These are phyloP conservation scores for Margarornis squamiger DNA, from an alignment of 2,797 vertebrate genomes.

Conservation along the genomic window DNA sequence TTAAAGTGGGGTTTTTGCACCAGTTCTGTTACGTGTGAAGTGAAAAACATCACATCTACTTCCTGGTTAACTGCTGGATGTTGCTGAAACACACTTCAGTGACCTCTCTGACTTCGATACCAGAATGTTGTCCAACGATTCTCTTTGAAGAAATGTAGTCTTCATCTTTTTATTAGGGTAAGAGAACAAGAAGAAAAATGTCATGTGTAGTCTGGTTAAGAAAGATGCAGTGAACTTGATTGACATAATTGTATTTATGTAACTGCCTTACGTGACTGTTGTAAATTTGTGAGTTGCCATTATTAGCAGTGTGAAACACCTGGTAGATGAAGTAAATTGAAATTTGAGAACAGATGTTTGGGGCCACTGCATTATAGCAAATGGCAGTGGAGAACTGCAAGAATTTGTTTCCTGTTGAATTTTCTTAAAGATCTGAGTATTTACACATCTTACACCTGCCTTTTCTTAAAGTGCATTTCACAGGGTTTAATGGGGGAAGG, in stretches of 20 bases:
- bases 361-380: slow-evolving; percentile 43
- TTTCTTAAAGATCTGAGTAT: slow-evolving; percentile 47
- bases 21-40: slow-evolving; percentile 69
- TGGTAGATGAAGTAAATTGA: slow-evolving; percentile 54
- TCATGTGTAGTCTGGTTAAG: slow-evolving; percentile 47
- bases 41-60: slow-evolving; percentile 72
- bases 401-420: slow-evolving; percentile 33
- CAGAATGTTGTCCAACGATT: slow-evolving; percentile 50
- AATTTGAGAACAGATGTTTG: slow-evolving; percentile 55
- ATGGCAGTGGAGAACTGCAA: neutral
- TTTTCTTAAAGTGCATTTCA: slow-evolving; percentile 60
- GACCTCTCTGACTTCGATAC: slow-evolving; percentile 61
- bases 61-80: slow-evolving; percentile 60
- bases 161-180: slow-evolving; percentile 56
- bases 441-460: slow-evolving; percentile 57
- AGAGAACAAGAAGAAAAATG: slow-evolving; percentile 49
- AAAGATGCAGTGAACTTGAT: slow-evolving; percentile 62
- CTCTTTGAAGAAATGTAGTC: slow-evolving; percentile 48
- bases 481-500: neutral
- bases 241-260: slow-evolving; percentile 67
- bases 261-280: slow-evolving; percentile 68
- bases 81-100: slow-evolving; percentile 59
- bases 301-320: slow-evolving; percentile 63
- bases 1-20: slow-evolving; percentile 73
- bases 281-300: slow-evolving; percentile 67